A percentile compares a stretch with the other conserved stretches of the same genome.
These are phyloP conservation scores for Meriones unguiculatus DNA, from an alignment of 2,113 vertebrate genomes.

Conservation along the genomic window DNA sequence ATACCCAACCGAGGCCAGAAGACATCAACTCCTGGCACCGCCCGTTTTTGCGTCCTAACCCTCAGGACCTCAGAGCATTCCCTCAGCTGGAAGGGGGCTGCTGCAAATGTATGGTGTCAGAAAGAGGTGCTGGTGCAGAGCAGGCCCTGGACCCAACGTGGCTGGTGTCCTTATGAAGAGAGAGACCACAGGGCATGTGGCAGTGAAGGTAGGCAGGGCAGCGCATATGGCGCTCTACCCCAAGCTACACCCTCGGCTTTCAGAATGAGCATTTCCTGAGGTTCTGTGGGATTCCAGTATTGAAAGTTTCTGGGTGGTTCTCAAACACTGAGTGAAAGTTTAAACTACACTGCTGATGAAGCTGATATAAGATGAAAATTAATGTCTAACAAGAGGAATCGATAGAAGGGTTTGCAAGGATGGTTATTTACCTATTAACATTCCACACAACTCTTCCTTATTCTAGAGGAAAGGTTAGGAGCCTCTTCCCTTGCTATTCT, in stretches of 20 bases:
- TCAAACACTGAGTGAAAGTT: conserved; percentile 24
- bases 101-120: not conserved
- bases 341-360: conserved; percentile 9
- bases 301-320: not conserved
- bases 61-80: not conserved
- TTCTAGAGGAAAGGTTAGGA: conserved; percentile 6
- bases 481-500: not conserved
- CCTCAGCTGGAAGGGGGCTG: not conserved
- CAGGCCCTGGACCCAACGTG: not conserved
- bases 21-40: not conserved
- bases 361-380: conserved; percentile 28
- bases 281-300: not conserved
- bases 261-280: not conserved
- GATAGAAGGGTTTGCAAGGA: not conserved
- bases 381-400: conserved; percentile 57
- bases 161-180: not conserved
- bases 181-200: not conserved
- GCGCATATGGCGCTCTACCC: not conserved
- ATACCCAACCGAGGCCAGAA: not conserved
- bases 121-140: not conserved
- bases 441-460: not conserved
- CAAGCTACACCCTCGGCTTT: not conserved
- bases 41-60: not conserved
- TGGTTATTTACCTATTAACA: conserved; percentile 20
- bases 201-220: not conserved